Percentiles rank a stretch among this genome's conserved stretches.
Evolutionary conservation across 2,888 invertebrate genomes (phyloP).

Genomic region (Erebia aethiops): DNA sequence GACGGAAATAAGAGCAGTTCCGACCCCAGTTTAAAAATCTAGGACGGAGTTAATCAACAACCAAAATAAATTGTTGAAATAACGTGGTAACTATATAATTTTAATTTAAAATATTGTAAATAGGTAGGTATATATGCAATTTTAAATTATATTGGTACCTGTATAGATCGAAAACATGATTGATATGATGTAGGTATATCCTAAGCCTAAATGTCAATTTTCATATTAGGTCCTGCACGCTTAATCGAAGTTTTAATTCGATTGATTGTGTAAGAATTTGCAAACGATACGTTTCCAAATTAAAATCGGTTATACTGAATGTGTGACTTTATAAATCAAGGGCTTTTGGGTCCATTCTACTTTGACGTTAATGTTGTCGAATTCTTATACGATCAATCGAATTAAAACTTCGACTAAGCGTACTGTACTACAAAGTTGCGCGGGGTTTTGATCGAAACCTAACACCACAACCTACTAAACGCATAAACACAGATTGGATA

Average conservation of each 20-base stretch:
- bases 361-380: too few species aligned
- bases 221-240: too few species aligned
- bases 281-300: too few species aligned
- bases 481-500: neutral
- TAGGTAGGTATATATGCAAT: neutral
- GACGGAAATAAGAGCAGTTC: neutral
- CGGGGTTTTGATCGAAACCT: neutral
- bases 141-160: slow-evolving; percentile 1
- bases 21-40: neutral
- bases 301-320: too few species aligned
- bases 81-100: neutral
- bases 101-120: slow-evolving; percentile 5
- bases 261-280: too few species aligned
- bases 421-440: neutral
- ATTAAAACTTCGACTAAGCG: too few species aligned
- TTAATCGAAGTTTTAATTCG: too few species aligned
- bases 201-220: neutral
- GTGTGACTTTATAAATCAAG: too few species aligned
- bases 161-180: slow-evolving; percentile 3
- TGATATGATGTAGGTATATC: slow-evolving; percentile 5
- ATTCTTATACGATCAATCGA: too few species aligned
- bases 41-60: neutral
- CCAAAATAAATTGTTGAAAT: neutral
- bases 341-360: too few species aligned
- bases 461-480: neutral